Evolutionary conservation across 1,140 invertebrate genomes (phyloP).

Genomic region (Spodoptera frugiperda): DNA sequence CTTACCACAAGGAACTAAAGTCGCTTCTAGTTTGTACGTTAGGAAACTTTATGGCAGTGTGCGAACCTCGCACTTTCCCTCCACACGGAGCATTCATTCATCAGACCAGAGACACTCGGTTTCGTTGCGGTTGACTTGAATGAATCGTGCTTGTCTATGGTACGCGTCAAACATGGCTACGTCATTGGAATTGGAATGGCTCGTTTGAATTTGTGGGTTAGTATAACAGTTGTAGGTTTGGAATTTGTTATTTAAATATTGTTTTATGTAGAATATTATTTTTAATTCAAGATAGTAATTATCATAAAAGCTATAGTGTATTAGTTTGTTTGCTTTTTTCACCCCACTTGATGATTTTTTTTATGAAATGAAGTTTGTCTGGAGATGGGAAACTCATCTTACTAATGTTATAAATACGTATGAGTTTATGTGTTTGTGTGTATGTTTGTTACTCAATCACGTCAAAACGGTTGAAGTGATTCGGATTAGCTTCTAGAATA

Average conservation of each 20-base stretch:
- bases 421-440: too few relatives aligned
- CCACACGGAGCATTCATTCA: constrained; percentile 9
- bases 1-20: constrained; percentile 7
- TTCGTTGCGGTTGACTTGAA: constrained; percentile 27
- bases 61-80: background rate
- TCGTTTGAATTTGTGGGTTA: background rate
- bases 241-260: background rate
- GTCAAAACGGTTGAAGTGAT: too few relatives aligned
- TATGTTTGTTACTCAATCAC: too few relatives aligned
- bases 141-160: constrained; percentile 28
- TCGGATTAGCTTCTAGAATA: too few relatives aligned
- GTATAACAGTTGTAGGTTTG: background rate
- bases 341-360: too few relatives aligned
- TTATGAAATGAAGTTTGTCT: too few relatives aligned
- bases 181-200: background rate
- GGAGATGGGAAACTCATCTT: too few relatives aligned
- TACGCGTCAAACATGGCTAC: constrained; percentile 13
- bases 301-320: too few relatives aligned
- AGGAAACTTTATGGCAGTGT: constrained; percentile 8
- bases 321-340: too few relatives aligned
- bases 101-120: constrained; percentile 20
- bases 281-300: too few relatives aligned
- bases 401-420: too few relatives aligned
- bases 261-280: too few relatives aligned
- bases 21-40: background rate